Base-by-base conservation (phyloP, 1,140 invertebrate species). In the Popillia japonica region DNA sequence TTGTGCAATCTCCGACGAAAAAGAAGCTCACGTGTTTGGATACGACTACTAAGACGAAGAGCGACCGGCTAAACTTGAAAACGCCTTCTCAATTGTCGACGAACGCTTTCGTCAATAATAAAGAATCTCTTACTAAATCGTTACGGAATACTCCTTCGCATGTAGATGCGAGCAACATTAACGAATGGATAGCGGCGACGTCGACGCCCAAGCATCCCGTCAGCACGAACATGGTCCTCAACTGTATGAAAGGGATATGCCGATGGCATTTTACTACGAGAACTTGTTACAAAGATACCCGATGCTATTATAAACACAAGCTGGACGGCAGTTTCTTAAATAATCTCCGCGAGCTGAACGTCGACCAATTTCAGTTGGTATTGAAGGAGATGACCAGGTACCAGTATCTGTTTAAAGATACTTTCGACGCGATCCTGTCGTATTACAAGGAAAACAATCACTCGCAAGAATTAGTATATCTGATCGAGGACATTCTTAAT, bases 401-500 rank as follows among this genome's bases (percentile, higher is more conserved):
- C 11, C 20, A 68, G 61, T 68, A 68, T 14, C 22, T 68, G 22
- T 68, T 68, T 14, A 68, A 68, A 22, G 61, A 68, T 2, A 3
- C 3, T 8, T 68, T 68, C 22, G 61, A 34, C 17, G 8, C 22
- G 20, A 68, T 68, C 17, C 22, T 68, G 22, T 22, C 22, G 61
- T 68, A 68, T 23, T 68, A 68, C 22, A 68, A 68, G 22, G 61
- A 68, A 8, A 68, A 68, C 8, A 34, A 68, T 68, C 20, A 27
- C 8, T 10, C 17, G 22, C 22, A 68, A 3, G 23, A 68, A 22
- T 34, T 68, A 8, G 27, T 68, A 6, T 68, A 68, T 22, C 22
- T 68, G 8, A 68, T 68, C 20, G 22, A 68, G 22, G 10, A 68
- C 22, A 34, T 68, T 9, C 22, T 68, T 14, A 68, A 10, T 6